These are phyloP conservation scores for Electrophaes corylata DNA, from an alignment of 2,888 invertebrate genomes.

Conservation along the genomic window DNA sequence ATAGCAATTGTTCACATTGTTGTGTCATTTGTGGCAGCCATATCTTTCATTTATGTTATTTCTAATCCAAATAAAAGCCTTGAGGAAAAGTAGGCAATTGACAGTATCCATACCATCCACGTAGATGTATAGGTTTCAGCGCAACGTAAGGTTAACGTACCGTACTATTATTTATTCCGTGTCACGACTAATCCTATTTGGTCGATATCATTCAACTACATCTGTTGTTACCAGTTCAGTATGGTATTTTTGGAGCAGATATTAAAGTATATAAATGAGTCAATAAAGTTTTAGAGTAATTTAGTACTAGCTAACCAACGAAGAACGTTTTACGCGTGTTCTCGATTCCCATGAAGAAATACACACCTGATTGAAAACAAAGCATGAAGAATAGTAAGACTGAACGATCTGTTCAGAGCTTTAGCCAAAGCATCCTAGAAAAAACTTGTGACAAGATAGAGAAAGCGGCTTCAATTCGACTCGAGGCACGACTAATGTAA, in stretches of 20 bases:
- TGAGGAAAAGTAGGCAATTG: not conserved
- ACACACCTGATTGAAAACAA: not conserved
- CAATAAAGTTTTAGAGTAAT: not conserved
- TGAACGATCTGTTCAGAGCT: not conserved
- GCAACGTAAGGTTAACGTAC: conserved; percentile 6
- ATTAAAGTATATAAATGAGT: not conserved
- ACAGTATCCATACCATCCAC: not conserved
- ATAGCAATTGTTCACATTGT: no score
- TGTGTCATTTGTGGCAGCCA: no score
- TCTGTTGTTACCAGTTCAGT: conserved; percentile 8
- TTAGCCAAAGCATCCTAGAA: not conserved
- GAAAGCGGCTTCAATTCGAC: not conserved
- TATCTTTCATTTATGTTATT: not conserved
- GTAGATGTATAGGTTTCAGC: not conserved
- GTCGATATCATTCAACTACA: conserved; percentile 26
- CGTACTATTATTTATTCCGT: conserved; percentile 16
- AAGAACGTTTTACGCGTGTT: not conserved
- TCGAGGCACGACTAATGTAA: conserved; percentile 1
- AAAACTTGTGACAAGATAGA: not conserved
- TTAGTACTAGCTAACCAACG: not conserved
- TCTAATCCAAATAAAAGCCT: not conserved
- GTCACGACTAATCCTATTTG: conserved; percentile 28
- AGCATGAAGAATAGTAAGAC: not conserved
- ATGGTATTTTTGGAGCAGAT: conserved; percentile 8
- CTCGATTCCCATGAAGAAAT: not conserved